Percentiles rank a stretch among this genome's conserved stretches.
Conservation (phyloP, 2,888 invertebrate species). For the Pyrrhosoma nymphula region DNA sequence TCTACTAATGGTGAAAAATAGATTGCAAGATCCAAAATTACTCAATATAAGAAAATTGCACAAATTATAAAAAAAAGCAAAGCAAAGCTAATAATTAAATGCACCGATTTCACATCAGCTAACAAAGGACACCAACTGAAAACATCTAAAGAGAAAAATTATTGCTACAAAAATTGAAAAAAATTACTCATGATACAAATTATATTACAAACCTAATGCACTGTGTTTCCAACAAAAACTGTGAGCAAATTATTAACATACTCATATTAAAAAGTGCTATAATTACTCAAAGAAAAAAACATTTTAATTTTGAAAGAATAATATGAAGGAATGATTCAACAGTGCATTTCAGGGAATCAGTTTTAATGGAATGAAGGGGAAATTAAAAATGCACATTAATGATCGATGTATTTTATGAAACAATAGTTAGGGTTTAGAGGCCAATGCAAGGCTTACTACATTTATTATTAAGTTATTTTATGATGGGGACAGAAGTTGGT, state of each 20-base stretch:
- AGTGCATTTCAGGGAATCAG: neutral
- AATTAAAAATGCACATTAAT: neutral
- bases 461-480: conserved; percentile 8
- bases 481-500: neutral
- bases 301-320: neutral
- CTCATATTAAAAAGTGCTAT: neutral
- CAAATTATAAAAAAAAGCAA: neutral
- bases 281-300: neutral
- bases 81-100: conserved; percentile 5
- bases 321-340: neutral
- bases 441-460: conserved; percentile 12
- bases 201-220: neutral
- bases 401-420: neutral
- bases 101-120: conserved; percentile 2
- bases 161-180: conserved; percentile 38
- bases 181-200: neutral
- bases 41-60: neutral
- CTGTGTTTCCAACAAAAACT: neutral
- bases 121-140: conserved; percentile 44
- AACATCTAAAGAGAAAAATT: conserved; percentile 32
- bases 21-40: neutral
- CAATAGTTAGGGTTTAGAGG: neutral
- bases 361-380: neutral
- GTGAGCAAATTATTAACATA: neutral
- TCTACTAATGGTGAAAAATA: neutral